Evolutionary conservation across 2,113 vertebrate species (phyloP).

Genomic region (Ariopsis seemanni): DNA sequence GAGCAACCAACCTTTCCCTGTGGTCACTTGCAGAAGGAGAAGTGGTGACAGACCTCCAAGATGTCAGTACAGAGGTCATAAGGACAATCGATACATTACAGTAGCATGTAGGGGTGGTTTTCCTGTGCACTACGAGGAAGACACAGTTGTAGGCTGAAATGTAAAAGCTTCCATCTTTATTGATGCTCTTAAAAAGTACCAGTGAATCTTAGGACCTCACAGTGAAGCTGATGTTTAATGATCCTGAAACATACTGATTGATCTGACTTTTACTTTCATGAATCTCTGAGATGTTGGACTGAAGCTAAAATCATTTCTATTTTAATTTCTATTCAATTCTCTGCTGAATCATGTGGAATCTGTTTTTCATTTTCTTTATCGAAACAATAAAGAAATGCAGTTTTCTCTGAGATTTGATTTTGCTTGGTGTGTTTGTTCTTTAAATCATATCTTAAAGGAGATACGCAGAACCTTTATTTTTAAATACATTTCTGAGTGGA

Average conservation of each 20-base stretch:
- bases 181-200: not conserved
- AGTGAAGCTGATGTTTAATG: not conserved
- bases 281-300: no score
- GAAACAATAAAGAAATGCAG: no score
- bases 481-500: no score
- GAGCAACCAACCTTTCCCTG: slow-evolving; percentile 27
- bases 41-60: slow-evolving; percentile 35
- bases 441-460: no score
- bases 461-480: no score
- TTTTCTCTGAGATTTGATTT: no score
- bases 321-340: no score
- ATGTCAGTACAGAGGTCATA: slow-evolving; percentile 31
- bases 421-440: no score
- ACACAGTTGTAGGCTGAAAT: not conserved
- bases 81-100: slow-evolving; percentile 33
- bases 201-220: not conserved
- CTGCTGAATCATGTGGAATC: no score
- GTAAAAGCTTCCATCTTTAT: not conserved
- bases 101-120: slow-evolving; percentile 20
- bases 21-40: slow-evolving; percentile 34
- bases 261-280: not conserved
- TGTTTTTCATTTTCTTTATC: no score
- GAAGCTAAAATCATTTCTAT: no score
- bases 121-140: slow-evolving; percentile 50
- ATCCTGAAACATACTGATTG: not conserved